These are phyloP conservation scores for Onychorhynchus coronatus DNA, from an alignment of 2,113 vertebrate genomes.

Conservation along the genomic window DNA sequence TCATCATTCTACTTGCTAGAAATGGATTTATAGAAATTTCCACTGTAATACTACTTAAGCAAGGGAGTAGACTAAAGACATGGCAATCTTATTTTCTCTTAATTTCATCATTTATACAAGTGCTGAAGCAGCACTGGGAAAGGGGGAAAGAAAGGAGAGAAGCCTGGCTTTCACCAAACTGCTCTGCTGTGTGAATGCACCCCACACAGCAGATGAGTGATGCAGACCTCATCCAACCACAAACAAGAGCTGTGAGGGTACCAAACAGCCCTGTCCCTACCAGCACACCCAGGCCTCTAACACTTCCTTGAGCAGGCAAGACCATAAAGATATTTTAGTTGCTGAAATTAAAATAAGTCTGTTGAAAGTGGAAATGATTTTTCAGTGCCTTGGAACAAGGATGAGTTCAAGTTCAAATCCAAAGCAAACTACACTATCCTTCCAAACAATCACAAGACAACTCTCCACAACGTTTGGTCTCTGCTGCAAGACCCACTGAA, in stretches of 20 bases:
- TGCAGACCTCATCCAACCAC: neutral
- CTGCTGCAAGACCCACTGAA: neutral
- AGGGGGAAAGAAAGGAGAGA: neutral
- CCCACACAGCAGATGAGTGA: neutral
- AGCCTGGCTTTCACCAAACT: neutral
- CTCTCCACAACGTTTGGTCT: neutral
- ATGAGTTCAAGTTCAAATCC: neutral
- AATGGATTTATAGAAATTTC: too few relatives aligned
- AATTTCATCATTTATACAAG: neutral
- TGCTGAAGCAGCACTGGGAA: neutral
- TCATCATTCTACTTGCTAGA: neutral
- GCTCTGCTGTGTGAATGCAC: neutral
- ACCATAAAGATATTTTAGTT: neutral
- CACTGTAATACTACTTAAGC: neutral
- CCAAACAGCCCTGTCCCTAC: neutral
- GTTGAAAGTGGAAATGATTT: neutral
- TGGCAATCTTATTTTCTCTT: neutral
- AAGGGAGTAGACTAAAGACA: neutral
- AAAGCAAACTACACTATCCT: neutral
- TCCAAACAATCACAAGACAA: neutral
- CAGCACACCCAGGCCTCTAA: neutral
- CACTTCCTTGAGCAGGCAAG: neutral
- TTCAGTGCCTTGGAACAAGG: neutral
- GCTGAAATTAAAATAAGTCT: neutral
- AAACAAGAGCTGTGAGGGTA: neutral